phyloP scores from a whole-genome alignment of 2,888 invertebrate genomes.

The Melieria omissa region DNA sequence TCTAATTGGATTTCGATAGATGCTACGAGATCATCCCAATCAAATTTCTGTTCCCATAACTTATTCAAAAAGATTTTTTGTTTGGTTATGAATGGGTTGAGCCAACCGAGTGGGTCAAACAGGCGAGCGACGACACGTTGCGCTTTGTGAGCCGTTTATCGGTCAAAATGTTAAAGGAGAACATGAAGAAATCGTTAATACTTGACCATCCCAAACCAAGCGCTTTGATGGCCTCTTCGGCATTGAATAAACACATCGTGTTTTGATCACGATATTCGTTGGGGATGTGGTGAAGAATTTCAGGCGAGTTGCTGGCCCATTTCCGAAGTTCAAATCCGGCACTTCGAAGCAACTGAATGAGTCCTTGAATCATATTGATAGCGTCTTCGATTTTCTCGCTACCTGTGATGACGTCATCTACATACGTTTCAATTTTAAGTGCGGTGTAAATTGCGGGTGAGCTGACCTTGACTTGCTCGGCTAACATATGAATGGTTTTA shows the following conservation, averaged over 20 bases:
- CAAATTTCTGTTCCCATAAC: too few relatives aligned
- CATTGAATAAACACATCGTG: slow-evolving; percentile 15
- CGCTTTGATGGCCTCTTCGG: not conserved
- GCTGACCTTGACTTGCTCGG: too few relatives aligned
- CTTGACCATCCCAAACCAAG: slow-evolving; percentile 14
- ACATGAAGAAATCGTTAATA: not conserved
- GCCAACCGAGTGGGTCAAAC: slow-evolving; percentile 17
- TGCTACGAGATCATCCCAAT: slow-evolving; percentile 10
- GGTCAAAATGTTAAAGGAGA: not conserved
- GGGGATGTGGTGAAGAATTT: not conserved
- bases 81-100: slow-evolving; percentile 10
- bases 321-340: slow-evolving; percentile 12
- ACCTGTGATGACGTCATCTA: slow-evolving; percentile 18
- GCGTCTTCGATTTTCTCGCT: slow-evolving; percentile 10
- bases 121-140: slow-evolving; percentile 18
- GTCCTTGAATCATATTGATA: slow-evolving; percentile 18
- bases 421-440: too few relatives aligned
- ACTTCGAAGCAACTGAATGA: slow-evolving; percentile 12
- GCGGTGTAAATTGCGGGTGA: too few relatives aligned
- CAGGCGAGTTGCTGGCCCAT: too few relatives aligned
- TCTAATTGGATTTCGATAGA: not conserved
- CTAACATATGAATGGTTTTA: too few relatives aligned
- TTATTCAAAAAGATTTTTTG: too few relatives aligned
- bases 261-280: slow-evolving; percentile 5
- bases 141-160: slow-evolving; percentile 10